Base-by-base conservation (phyloP, 1,140 invertebrate genomes). In the Apis laboriosa region DNA sequence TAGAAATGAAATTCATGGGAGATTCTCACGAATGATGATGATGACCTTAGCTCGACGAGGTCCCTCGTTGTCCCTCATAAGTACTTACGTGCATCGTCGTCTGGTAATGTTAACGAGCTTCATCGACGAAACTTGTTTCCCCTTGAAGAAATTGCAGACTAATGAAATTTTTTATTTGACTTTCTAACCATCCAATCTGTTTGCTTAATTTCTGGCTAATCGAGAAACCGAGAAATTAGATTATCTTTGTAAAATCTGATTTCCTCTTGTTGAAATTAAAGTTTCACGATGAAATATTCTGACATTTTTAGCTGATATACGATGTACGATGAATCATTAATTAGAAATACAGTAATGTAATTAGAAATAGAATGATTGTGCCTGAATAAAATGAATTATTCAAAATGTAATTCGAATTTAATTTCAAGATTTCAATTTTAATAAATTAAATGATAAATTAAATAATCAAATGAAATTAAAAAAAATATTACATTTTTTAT, bases 171-270 rank as follows among this genome's bases (percentile, higher is more conserved):
- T 67, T 64, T 21, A 68, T 4, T n/a, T 15, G 24, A 19, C 24
- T 55, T 49, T 49, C 61, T 34, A 21, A n/a, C 63, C 43, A 68
- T 60, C 43, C 24, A 28, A 3, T 43, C 34, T n/a, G n/a, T 56
- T 75, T 28, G 7, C 66, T 53, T 43, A 28, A 72, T 77, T 83
- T 83, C 79, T 70, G 66, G 9, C 58, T 72, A 78, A 78, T 71
- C 81, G 75, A 58, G 81, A 49, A 49, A 56, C 67, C 60, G 51
- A 43, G 67, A 64, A 78, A 72, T 72, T 24, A 66, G n/a, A 63
- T 83, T 58, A n/a, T 19, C n/a, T 9, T 24, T 28, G 66, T 9
- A 1, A 61, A 71, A 79, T 72, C 34, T 43, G 12, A 83, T 83
- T 51, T 68, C 17, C 13, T 55, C 58, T 71, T 67, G 51, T 55